Percentiles rank a stretch among this genome's conserved stretches.
phyloP scores from a whole-genome alignment of 2,888 invertebrate genomes.

The Nematopogon swammerdamellus region DNA sequence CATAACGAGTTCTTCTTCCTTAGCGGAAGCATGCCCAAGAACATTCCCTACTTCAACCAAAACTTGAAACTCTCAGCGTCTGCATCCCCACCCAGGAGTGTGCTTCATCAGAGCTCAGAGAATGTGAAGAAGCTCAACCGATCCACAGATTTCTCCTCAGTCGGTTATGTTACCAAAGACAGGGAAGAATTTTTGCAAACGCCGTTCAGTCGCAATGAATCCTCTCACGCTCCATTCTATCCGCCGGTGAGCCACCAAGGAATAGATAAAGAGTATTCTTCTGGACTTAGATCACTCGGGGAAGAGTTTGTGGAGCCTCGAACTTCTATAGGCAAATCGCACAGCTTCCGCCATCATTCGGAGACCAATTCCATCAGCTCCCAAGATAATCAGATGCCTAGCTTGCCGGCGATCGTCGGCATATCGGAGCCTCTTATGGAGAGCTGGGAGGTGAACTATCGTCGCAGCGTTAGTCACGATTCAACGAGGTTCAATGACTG shows the following conservation, averaged over 20 bases:
- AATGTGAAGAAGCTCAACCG: slow-evolving; percentile 33
- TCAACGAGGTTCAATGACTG: slow-evolving; percentile 21
- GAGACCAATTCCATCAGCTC: slow-evolving; percentile 46
- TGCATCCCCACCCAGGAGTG: slow-evolving; percentile 38
- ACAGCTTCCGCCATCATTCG: slow-evolving; percentile 65
- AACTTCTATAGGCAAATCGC: slow-evolving; percentile 66
- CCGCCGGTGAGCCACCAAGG: background rate
- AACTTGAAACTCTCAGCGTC: slow-evolving; percentile 27
- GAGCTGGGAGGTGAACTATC: slow-evolving; percentile 52
- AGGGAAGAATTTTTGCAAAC: background rate
- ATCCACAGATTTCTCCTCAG: slow-evolving; percentile 24
- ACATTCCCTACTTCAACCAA: slow-evolving; percentile 39
- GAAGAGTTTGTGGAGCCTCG: slow-evolving; percentile 44
- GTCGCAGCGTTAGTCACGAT: slow-evolving; percentile 28
- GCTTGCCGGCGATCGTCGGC: slow-evolving; percentile 48
- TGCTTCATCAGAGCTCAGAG: slow-evolving; percentile 41
- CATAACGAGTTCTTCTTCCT: slow-evolving; percentile 36
- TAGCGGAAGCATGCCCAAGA: slow-evolving; percentile 46
- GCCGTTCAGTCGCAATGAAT: background rate
- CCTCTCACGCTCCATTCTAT: background rate
- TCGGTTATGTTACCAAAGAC: background rate
- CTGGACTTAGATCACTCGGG: slow-evolving; percentile 37
- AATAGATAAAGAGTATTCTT: slow-evolving; percentile 10
- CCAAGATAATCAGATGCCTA: slow-evolving; percentile 50
- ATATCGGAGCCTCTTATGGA: slow-evolving; percentile 48